phyloP scores from a whole-genome alignment of 2,888 invertebrate genomes.

The Agelastica alni region DNA sequence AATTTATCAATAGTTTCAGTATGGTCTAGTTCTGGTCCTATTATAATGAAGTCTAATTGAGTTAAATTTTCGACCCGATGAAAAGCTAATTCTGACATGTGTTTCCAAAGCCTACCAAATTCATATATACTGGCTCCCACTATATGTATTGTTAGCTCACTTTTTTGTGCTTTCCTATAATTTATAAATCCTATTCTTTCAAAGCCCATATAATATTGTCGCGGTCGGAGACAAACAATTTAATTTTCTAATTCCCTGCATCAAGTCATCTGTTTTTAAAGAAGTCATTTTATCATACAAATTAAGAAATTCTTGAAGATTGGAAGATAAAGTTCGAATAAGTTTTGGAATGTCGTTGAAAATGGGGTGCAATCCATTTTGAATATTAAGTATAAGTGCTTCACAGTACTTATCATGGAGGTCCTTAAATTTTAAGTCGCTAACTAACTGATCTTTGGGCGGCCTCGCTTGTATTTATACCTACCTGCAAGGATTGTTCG shows the following conservation, averaged over 20 bases:
- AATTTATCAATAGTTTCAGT: conserved; percentile 12
- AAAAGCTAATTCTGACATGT: conserved; percentile 41
- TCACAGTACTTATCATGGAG: conserved; percentile 37
- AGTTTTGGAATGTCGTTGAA: conserved; percentile 2
- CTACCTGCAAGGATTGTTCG: too few relatives aligned
- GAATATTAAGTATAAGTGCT: conserved; percentile 36
- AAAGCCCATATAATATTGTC: conserved; percentile 40
- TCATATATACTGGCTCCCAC: conserved; percentile 47
- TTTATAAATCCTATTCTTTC: conserved; percentile 32
- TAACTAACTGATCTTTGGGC: too few relatives aligned
- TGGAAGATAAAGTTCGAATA: conserved; percentile 20
- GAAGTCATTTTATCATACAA: conserved; percentile 22
- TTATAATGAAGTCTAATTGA: conserved; percentile 39
- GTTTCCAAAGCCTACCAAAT: conserved; percentile 36
- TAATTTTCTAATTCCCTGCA: conserved; percentile 27
- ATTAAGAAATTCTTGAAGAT: conserved; percentile 17
- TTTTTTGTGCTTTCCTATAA: conserved; percentile 27
- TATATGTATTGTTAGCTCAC: conserved; percentile 41
- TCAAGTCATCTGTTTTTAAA: conserved; percentile 7
- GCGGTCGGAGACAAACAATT: conserved; percentile 30
- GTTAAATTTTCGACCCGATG: conserved; percentile 43
- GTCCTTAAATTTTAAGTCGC: conserved; percentile 17
- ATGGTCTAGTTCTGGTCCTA: conserved; percentile 44
- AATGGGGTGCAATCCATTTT: conserved; percentile 14
- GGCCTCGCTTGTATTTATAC: too few relatives aligned